Evolutionary conservation across 2,797 vertebrate genomes (phyloP).

Genomic region (Pangasius larnaudii): DNA sequence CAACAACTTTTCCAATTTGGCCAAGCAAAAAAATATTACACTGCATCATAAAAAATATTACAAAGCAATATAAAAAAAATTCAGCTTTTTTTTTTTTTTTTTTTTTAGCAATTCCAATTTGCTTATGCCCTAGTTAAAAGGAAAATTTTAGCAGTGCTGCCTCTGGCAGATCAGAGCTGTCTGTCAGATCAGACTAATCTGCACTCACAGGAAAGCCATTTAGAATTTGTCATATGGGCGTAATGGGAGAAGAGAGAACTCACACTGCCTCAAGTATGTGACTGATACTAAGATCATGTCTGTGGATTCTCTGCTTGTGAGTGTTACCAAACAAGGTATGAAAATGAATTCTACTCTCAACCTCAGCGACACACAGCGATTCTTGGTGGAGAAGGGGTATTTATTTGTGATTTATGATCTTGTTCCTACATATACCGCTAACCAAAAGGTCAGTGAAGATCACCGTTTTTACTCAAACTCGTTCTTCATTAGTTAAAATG

Average conservation of each 20-base stretch:
- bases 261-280: not conserved
- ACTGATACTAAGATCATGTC: not conserved
- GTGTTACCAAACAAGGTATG: not conserved
- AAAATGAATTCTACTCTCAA: not conserved
- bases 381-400: not conserved
- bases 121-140: not conserved
- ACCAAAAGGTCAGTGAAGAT: not conserved
- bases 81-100: not conserved
- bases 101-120: not conserved
- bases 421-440: not conserved
- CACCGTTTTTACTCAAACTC: not conserved
- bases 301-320: not conserved
- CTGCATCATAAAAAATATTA: not conserved
- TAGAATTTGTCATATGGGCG: not conserved
- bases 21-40: not conserved
- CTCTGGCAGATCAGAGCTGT: not conserved
- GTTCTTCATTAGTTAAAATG: not conserved
- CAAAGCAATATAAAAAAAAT: not conserved
- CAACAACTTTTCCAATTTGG: not conserved
- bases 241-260: not conserved
- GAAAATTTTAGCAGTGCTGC: not conserved
- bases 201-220: not conserved
- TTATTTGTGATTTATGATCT: not conserved
- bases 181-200: not conserved
- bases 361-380: not conserved